Conservation (phyloP, 2,888 invertebrate species). For the Acanthosepion pharaonis region DNA sequence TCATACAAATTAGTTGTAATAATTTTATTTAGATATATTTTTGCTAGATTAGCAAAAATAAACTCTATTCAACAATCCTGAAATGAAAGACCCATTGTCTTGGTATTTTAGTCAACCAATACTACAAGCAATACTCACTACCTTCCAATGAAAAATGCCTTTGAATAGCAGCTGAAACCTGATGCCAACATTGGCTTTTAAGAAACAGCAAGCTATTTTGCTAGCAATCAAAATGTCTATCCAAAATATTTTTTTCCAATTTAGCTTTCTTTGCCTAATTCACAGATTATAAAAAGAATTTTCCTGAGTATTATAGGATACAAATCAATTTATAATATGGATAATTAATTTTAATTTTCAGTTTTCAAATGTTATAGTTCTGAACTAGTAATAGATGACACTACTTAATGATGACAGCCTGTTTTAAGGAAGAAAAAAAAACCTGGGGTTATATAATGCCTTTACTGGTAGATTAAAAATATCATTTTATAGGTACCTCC, state of each 20-base stretch:
- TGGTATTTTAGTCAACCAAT: not conserved
- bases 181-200: not conserved
- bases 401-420: not conserved
- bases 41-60: too few relatives aligned
- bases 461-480: not conserved
- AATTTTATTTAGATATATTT: too few relatives aligned
- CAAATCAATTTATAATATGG: not conserved
- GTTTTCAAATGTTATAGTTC: not conserved
- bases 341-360: not conserved
- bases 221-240: not conserved
- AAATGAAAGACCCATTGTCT: not conserved
- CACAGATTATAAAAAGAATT: not conserved
- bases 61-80: not conserved
- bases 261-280: not conserved
- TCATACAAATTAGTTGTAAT: too few relatives aligned
- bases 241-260: not conserved
- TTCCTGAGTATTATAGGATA: not conserved
- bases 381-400: not conserved
- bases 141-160: not conserved
- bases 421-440: not conserved
- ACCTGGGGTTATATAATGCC: not conserved
- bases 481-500: not conserved
- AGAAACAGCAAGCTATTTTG: not conserved
- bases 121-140: not conserved
- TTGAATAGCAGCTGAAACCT: not conserved